phyloP scores from a whole-genome alignment of 2,113 vertebrate genomes.

The Rhinoderma darwinii region DNA sequence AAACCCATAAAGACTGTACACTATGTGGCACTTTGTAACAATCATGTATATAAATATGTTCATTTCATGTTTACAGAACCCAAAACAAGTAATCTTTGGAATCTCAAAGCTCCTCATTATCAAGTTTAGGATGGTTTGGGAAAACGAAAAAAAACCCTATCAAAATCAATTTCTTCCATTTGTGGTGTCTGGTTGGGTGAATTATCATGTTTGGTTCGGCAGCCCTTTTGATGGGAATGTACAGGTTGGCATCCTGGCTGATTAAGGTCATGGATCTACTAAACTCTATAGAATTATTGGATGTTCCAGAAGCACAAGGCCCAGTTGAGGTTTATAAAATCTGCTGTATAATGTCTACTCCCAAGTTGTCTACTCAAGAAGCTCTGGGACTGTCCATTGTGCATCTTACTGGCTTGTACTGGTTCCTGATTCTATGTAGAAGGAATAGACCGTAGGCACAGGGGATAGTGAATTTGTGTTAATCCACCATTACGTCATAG shows the following conservation, averaged over 20 bases:
- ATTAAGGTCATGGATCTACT: neutral
- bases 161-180: neutral
- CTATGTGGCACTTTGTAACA: neutral
- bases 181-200: neutral
- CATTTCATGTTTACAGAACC: too few relatives aligned
- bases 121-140: neutral
- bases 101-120: neutral
- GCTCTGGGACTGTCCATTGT: neutral
- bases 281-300: neutral
- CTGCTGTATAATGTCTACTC: neutral
- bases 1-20: neutral
- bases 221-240: neutral
- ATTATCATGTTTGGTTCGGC: neutral
- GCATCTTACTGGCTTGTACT: neutral
- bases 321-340: neutral
- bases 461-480: neutral
- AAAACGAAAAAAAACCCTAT: neutral
- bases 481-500: neutral
- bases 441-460: neutral
- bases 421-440: neutral
- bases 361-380: neutral
- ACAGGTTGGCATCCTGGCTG: neutral
- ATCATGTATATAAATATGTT: too few relatives aligned
- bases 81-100: neutral
- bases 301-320: neutral